Base-by-base conservation (phyloP, 1,140 invertebrate genomes). In the Drosophila watanabei region DNA sequence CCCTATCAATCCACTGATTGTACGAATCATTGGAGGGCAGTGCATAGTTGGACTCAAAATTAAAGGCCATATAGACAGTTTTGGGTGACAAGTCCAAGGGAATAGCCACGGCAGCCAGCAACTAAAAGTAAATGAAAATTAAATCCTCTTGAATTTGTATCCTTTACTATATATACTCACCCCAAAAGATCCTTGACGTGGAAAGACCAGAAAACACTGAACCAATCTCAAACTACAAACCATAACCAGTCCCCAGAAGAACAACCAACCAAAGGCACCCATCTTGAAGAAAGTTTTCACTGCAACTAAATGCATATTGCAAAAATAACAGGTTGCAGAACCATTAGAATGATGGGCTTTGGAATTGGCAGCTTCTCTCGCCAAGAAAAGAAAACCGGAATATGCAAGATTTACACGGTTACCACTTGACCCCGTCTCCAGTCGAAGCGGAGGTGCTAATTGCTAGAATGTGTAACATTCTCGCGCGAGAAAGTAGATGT, bases 21-120 rank as follows among this genome's bases (percentile, higher is more conserved):
- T 86, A 85, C 0, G 88, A 83, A 16, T 89, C 79, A 52, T 92
- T 90, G 9, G 85, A 75, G 1, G 92, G 92, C 11, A 96, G 87
- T 41, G 82, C 92, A 93, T 97, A 97, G 90, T 95, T 96, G 0
- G 95, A 95, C 86, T 97, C 96, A 86, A 97, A 96, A 87, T 97
- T 96, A 76, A 96, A 96, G 0, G 96, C 96, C 45, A 96, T 93
- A 68, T 96, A 96, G 10, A 96, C 95, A 78, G 96, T 95, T 70
- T 79, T 69, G 9, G 75, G 79, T 95, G 95, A 77, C 95, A 96
- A 94, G 79, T 96, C 96, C 35, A 97, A 82, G 0, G 96, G 96
- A 39, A 97, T 94, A 0, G 96, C 96, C 37, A 97, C 94, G 0
- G 96, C 96, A 10, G 96, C 77, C 85, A 96, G 95, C 13, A 85